Base-by-base conservation (phyloP, 2,797 vertebrate genomes). In the Pseudochirops cupreus region DNA sequence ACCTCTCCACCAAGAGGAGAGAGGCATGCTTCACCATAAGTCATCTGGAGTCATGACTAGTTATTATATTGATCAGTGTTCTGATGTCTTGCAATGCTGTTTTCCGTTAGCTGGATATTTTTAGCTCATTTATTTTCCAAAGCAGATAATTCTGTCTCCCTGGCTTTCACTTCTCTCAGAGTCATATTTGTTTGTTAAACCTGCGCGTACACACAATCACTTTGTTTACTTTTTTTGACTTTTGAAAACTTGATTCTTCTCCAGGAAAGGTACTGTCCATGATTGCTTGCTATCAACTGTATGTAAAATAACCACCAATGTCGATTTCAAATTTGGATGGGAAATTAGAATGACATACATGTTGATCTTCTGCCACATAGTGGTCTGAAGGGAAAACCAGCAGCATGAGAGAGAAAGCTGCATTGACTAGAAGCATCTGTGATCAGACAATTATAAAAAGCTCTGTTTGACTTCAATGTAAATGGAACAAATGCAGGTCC, bases 331-430 rank as follows among this genome's bases (percentile, higher is more conserved):
- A 87, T 50, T 46, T 87, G 74, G 10, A 50, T 87, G 24, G 21
- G 74, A 26, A 87, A 87, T 87, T 46, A 87, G 7, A 87, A 87
- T 87, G 74, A 50, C 39, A 87, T 87, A 50, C 24, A 26, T 87
- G 74, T 87, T 50, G 39, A 87, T 54, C 90, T 91, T 91, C 90
- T 55, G 90, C 90, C 90, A 53, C 90, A 91, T 53, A 53, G 90
- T 91, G 90, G 90, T 55, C 50, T 53, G 90, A 91, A 54, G 54
- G 50, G 29, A 91, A 54, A 91, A 55, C 28, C 90, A 53, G 28
- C 31, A 55, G 1, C 31, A 55, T 0, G 0, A 91, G 53, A 7
- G 13, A 55, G 53, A 53, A 55, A 91, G 52, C 53, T 54, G 39
- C 39, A 12, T 46, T 87, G 39, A 87, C 74, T 46, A 87, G 39